phyloP scores from a whole-genome alignment of 2,888 invertebrate genomes.

The Ormyrus nitidulus region DNA sequence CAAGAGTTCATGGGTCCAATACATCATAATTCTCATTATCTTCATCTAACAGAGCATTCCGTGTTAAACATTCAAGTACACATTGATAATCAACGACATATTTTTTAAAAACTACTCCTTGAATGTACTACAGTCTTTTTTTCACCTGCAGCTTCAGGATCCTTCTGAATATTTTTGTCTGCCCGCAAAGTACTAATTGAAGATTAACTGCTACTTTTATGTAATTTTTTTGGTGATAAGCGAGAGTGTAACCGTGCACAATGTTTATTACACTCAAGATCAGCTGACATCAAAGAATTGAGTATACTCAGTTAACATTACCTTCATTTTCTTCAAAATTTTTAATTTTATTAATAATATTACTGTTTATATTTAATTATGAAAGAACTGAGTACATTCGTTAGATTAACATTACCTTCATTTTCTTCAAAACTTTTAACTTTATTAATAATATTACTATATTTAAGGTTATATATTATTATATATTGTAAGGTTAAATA shows the following conservation, averaged over 20 bases:
- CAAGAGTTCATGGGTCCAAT: constrained; percentile 60
- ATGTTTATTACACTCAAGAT: constrained; percentile 49
- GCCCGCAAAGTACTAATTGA: not conserved
- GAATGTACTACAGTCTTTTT: constrained; percentile 67
- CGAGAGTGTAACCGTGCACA: not conserved
- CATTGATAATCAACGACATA: constrained; percentile 66
- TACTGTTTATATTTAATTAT: not conserved
- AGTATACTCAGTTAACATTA: constrained; percentile 24
- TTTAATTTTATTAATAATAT: constrained; percentile 33
- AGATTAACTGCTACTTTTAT: constrained; percentile 13
- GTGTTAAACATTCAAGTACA: constrained; percentile 62
- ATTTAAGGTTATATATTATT: too few relatives aligned
- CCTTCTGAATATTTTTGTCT: constrained; percentile 12
- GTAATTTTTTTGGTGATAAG: not conserved
- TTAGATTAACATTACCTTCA: not conserved
- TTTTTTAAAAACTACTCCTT: constrained; percentile 67
- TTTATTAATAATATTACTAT: constrained; percentile 28
- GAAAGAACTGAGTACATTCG: constrained; percentile 32
- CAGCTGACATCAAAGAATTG: constrained; percentile 39
- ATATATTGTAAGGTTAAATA: constrained; percentile 7
- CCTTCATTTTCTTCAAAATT: constrained; percentile 24
- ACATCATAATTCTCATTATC: constrained; percentile 66
- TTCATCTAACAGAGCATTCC: constrained; percentile 62
- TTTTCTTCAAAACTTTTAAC: constrained; percentile 35
- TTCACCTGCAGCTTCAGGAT: constrained; percentile 57